Evolutionary conservation across 2,797 vertebrate genomes (phyloP).

Genomic region (Hypotaenidia philippensis): DNA sequence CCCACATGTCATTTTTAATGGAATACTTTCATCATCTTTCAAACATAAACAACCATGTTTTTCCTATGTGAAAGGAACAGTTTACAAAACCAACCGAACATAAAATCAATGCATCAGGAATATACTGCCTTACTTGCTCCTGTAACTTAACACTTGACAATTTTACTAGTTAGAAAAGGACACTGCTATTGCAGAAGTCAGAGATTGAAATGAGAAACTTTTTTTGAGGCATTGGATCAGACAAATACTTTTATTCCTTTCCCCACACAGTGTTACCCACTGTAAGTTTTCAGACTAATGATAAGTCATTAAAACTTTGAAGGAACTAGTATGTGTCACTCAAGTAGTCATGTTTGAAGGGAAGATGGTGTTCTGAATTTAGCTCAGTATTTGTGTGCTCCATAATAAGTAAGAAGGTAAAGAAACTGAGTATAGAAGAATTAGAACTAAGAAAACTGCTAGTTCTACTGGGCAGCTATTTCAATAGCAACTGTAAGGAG

Average conservation of each 20-base stretch:
- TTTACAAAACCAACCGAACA: background rate
- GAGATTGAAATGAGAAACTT: background rate
- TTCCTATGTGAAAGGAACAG: background rate
- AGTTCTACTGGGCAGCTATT: background rate
- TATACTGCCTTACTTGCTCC: background rate
- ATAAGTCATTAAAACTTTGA: background rate
- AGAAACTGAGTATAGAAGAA: background rate
- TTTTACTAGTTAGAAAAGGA: background rate
- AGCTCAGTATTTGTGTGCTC: background rate
- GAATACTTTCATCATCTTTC: background rate
- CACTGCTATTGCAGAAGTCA: background rate
- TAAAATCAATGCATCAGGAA: background rate
- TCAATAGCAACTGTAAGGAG: background rate
- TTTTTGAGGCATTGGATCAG: background rate
- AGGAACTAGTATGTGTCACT: background rate
- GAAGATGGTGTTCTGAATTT: background rate
- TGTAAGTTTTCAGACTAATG: background rate
- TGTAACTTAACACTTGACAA: background rate
- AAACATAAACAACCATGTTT: background rate
- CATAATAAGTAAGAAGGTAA: background rate
- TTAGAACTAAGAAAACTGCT: background rate
- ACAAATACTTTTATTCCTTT: background rate
- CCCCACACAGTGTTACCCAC: background rate
- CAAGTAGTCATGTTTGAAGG: background rate
- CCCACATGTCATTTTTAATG: background rate